These are phyloP conservation scores for Pica pica DNA, from an alignment of 2,113 vertebrate species.

Conservation along the genomic window DNA sequence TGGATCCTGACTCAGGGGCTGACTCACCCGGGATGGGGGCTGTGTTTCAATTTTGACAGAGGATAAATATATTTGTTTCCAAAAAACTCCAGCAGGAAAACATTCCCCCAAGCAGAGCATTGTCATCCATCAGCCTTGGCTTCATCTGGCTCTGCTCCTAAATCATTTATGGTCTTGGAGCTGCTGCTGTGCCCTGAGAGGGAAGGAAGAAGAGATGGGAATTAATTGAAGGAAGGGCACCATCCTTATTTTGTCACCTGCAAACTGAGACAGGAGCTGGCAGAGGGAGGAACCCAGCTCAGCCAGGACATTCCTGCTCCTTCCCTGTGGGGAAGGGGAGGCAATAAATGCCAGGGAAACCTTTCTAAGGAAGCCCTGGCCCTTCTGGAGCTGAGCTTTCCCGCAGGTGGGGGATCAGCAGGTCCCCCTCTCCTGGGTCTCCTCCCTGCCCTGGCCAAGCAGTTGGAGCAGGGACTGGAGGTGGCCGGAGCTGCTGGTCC, in stretches of 20 bases:
- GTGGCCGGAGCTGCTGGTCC: not conserved
- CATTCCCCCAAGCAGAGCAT: not conserved
- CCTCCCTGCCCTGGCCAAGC: not conserved
- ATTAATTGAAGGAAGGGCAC: not conserved
- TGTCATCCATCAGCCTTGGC: conserved; percentile 12
- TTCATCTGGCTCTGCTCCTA: not conserved
- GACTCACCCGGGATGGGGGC: not conserved
- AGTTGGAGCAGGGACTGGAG: not conserved
- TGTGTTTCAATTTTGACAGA: not conserved
- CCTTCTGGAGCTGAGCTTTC: not conserved
- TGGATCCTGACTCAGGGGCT: not conserved
- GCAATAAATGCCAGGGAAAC: not conserved
- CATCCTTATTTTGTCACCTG: not conserved
- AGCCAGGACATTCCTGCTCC: not conserved
- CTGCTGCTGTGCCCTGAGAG: not conserved
- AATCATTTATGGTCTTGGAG: not conserved
- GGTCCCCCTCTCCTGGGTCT: not conserved
- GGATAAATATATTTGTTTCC: conserved; percentile 14
- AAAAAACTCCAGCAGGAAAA: conserved; percentile 5
- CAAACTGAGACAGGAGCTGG: not conserved
- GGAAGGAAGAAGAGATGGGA: not conserved
- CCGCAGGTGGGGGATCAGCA: not conserved
- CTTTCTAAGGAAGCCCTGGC: not conserved
- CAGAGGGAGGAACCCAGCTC: not conserved
- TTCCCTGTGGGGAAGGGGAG: not conserved